Evolutionary conservation across 2,113 vertebrate species (phyloP).

Genomic region (Rhagologus leucostigma): DNA sequence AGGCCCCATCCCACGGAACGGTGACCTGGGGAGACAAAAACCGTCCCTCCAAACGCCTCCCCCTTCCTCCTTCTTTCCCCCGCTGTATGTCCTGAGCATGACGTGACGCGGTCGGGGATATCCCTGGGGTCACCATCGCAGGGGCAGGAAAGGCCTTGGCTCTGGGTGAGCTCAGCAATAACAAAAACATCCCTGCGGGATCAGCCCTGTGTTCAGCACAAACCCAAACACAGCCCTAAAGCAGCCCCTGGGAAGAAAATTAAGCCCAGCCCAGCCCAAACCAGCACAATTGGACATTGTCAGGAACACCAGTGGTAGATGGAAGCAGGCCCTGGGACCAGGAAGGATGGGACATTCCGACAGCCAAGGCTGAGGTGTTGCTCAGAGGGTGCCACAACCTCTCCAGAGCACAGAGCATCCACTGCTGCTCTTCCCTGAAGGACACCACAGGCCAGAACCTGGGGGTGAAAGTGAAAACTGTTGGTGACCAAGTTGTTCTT

Average conservation of each 20-base stretch:
- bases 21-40: background rate
- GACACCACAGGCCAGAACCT: background rate
- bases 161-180: background rate
- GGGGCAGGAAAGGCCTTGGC: background rate
- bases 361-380: background rate
- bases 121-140: background rate
- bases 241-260: background rate
- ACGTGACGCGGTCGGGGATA: background rate
- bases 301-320: background rate
- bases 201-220: background rate
- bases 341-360: fast-evolving
- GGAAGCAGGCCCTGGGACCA: background rate
- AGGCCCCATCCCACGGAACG: fast-evolving
- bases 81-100: background rate
- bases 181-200: background rate
- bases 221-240: background rate
- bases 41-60: background rate
- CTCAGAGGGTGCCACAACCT: background rate
- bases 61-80: background rate
- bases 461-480: background rate
- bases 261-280: background rate
- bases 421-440: background rate
- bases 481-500: background rate
- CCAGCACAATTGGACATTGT: background rate
- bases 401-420: background rate